Evolutionary conservation across 2,888 invertebrate genomes (phyloP).

Genomic region (Nomada ruficornis): DNA sequence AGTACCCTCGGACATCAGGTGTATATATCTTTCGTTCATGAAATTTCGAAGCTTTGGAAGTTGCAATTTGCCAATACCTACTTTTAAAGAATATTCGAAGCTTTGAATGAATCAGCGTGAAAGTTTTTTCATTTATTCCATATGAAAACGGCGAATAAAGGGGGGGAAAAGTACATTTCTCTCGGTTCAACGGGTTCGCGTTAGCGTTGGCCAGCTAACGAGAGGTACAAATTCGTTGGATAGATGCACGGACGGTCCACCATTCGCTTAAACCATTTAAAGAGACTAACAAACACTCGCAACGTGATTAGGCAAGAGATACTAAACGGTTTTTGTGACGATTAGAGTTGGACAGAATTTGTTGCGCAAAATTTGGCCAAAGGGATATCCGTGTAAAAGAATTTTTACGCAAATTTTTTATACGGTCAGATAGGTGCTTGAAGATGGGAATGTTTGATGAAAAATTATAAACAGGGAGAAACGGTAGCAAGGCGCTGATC

Average conservation of each 20-base stretch:
- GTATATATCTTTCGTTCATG: too few species aligned
- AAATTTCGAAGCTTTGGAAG: too few species aligned
- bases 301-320: slow-evolving; percentile 74
- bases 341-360: slow-evolving; percentile 21
- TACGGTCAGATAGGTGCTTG: too few species aligned
- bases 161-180: not conserved
- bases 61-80: not conserved
- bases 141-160: not conserved
- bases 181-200: not conserved
- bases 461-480: not conserved
- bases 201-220: slow-evolving; percentile 78
- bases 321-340: slow-evolving; percentile 74
- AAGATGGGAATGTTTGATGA: not conserved
- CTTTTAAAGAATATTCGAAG: not conserved
- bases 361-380: slow-evolving; percentile 8
- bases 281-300: slow-evolving; percentile 68
- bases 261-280: slow-evolving; percentile 72
- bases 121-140: too few species aligned
- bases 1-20: too few species aligned
- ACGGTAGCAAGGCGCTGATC: not conserved
- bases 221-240: slow-evolving; percentile 73
- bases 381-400: not conserved
- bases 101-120: not conserved
- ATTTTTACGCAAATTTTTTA: too few species aligned
- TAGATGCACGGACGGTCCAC: slow-evolving; percentile 38